These are phyloP conservation scores for Mesoclemmys tuberculata DNA, from an alignment of 2,113 vertebrate genomes.

Conservation along the genomic window DNA sequence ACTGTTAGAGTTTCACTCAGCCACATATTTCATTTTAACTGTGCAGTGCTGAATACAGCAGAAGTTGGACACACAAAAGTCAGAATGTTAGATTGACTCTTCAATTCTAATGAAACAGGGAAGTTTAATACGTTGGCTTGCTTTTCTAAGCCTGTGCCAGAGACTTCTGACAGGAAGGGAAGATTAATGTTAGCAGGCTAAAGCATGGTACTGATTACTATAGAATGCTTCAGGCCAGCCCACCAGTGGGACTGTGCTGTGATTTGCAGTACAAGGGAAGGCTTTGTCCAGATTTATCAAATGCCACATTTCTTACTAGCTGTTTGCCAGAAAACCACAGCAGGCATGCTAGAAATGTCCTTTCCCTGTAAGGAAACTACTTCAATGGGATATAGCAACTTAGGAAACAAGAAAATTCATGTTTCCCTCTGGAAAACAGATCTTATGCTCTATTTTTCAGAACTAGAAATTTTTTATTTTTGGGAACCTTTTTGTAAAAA, in stretches of 20 bases:
- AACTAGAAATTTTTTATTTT: not conserved
- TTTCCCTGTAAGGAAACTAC: constrained; percentile 71
- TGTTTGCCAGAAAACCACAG: constrained; percentile 76
- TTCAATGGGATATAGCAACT: constrained; percentile 34
- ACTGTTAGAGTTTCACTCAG: constrained; percentile 54
- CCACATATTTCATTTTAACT: constrained; percentile 59
- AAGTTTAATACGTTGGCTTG: constrained; percentile 62
- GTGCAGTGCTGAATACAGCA: constrained; percentile 21
- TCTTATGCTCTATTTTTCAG: constrained; percentile 3
- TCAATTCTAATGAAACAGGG: constrained; percentile 57
- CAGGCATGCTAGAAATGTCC: constrained; percentile 81
- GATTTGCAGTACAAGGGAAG: constrained; percentile 85
- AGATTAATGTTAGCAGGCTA: constrained; percentile 72
- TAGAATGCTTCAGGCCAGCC: constrained; percentile 72
- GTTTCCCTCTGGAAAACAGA: constrained; percentile 60
- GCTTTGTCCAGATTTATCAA: constrained; percentile 87
- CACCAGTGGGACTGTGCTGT: constrained; percentile 71
- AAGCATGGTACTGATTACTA: constrained; percentile 72
- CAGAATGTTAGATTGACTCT: constrained; percentile 46
- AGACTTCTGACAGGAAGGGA: constrained; percentile 61
- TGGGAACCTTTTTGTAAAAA: not conserved
- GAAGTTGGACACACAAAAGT: constrained; percentile 27
- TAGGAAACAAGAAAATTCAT: constrained; percentile 11
- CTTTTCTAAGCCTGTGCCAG: constrained; percentile 65
- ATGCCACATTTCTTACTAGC: constrained; percentile 67